These are phyloP conservation scores for Columba janthina DNA, from an alignment of 2,113 vertebrate species.

Conservation along the genomic window DNA sequence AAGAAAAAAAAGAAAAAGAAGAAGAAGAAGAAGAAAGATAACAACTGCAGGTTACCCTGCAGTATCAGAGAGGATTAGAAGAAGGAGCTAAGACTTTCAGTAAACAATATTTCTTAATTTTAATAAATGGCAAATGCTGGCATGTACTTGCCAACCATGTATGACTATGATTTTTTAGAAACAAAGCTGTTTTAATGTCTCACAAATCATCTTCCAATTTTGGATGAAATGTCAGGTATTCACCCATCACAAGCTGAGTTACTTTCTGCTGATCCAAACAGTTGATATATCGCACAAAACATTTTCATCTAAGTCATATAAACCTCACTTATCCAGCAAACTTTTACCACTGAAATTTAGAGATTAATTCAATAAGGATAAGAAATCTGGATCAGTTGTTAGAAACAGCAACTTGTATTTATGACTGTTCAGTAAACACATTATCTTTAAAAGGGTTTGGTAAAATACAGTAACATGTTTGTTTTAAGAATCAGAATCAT, in stretches of 20 bases:
- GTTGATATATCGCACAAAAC: not conserved
- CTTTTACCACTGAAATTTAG: not conserved
- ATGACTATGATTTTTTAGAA: not conserved
- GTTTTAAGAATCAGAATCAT: not conserved
- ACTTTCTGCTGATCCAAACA: not conserved
- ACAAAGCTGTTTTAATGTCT: not conserved
- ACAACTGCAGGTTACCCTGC: not conserved
- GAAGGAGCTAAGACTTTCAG: not conserved
- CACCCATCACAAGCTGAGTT: not conserved
- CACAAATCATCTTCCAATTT: not conserved
- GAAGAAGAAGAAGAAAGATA: not conserved
- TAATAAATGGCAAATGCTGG: not conserved
- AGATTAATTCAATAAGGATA: not conserved
- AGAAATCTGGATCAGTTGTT: not conserved
- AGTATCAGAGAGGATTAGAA: not conserved
- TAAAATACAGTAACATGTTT: not conserved
- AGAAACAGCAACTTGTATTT: not conserved
- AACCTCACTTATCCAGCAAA: not conserved
- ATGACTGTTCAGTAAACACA: not conserved
- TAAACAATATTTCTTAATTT: not conserved
- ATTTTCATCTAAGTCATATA: not conserved
- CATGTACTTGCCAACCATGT: rapidly evolving
- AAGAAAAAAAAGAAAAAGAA: too few relatives aligned
- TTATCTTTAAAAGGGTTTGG: not conserved
- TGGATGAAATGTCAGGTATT: not conserved